Base-by-base conservation (phyloP, 2,888 invertebrate genomes). In the Ctenicera cuprea region DNA sequence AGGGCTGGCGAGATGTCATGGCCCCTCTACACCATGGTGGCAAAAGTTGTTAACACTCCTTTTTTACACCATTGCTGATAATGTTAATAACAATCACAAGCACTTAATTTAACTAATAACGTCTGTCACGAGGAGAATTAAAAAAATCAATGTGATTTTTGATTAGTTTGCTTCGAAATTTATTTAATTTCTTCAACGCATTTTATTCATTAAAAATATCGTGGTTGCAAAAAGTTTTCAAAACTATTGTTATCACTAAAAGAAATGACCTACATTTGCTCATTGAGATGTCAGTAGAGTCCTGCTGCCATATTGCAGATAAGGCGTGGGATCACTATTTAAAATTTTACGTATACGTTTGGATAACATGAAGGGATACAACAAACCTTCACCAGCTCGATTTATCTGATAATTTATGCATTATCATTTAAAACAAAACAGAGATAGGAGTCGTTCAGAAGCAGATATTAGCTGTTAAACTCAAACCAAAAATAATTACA, bases 1-100 rank as follows among this genome's bases (percentile, higher is more conserved):
- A 82, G 80, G 85, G 81, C 81, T 85, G 85, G 79, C 86, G 83
- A 81, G 87, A 85, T 84, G 86, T 86, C 87, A 87, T 87, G 85
- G 85, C 86, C 86, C 77, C 81, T 81, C 81, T 85, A 86, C 82
- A 86, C 85, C 86, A 86, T 85, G 84, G 79, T 84, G 83, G 74
- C 79, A 77, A 78, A 76, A 75, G 79, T 79, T 76, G 76, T 75
- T 77, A 77, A 81, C 79, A 79, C 80, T 26, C 26, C 79, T 80
- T 80, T 79, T 78, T 80, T 75, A 79, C 78, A 72, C 66, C 61
- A 75, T 65, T 65, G 54, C 61, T 52, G 61, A 66, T 62, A 66
- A 52, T 52, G 70, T 74, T 74, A 33, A 38, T 43, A 64, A 63
- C 70, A 74, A 71, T 62, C 66, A 70, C 70, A 52, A 63, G 50